Base-by-base conservation (phyloP, 2,888 invertebrate genomes). In the Papilio elwesi region DNA sequence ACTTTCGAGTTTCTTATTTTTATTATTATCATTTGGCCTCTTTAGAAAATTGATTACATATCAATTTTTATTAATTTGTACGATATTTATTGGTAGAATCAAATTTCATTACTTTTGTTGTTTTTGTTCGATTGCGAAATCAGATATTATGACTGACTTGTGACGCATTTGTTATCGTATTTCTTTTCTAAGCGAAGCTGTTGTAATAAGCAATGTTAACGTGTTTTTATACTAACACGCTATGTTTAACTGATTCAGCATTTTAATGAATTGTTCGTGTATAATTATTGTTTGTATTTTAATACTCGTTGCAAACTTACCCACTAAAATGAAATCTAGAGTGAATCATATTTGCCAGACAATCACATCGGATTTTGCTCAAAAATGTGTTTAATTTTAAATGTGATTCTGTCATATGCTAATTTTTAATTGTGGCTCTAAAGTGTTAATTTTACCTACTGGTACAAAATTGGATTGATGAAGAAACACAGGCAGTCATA, bases 61-160 rank as follows among this genome's bases (percentile, higher is more conserved):
- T 2, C 26, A 2, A 26, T n/a, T 38, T 9, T 55, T 26, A 59
- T 38, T n/a, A 38, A 59, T 59, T 9, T 36, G 36, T 57, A 57
- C 36, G 3, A 26, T 26, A 26, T 26, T 13, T 13, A 12, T 12
- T 55, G 57, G 26, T 57, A 12, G 57, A 36, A 59, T 59, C 59
- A 38, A 38, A 38, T 59, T 59, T 38, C 59, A 59, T 8, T 38
- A 38, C 38, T 38, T 0, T 13, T 55, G 4, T 59, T 13, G 9
- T 38, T 59, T 59, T 36, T 59, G 7, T 57, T 59, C 13, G 26
- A 38, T 59, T 59, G n/a, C 13, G 38, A 59, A 59, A 59, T 38
- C 16, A 59, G 59, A 26, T 26, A 38, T 59, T 38, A n/a, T 38
- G 36, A 13, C 2, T 38, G 36, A 13, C 2, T 55, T 26, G 26